Percentiles rank a stretch among this genome's conserved stretches.
Evolutionary conservation across 2,888 invertebrate genomes (phyloP).

Genomic region (Portevinia maculata): DNA sequence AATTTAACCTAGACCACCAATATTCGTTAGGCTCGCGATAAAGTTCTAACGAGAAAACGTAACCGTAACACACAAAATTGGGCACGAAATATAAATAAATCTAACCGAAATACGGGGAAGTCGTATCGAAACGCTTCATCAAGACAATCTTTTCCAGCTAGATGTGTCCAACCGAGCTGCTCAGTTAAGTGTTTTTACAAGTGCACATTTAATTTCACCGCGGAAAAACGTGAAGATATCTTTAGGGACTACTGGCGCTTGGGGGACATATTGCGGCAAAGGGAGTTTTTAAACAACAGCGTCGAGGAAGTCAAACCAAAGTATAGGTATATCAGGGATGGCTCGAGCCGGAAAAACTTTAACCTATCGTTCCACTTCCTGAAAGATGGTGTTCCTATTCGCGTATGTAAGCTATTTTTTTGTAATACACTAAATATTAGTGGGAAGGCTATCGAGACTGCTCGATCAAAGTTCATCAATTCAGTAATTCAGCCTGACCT

Average conservation of each 20-base stretch:
- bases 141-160: neutral
- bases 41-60: neutral
- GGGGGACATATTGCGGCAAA: neutral
- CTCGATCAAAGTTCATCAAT: neutral
- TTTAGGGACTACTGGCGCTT: too few relatives aligned
- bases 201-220: neutral
- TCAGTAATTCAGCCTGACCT: neutral
- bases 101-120: neutral
- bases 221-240: neutral
- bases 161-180: neutral
- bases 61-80: too few relatives aligned
- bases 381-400: too few relatives aligned
- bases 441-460: neutral
- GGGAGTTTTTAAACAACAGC: too few relatives aligned
- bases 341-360: too few relatives aligned
- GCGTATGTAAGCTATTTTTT: too few relatives aligned
- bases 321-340: neutral
- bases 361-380: neutral
- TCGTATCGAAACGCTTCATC: too few relatives aligned
- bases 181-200: neutral
- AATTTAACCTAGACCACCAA: too few relatives aligned
- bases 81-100: too few relatives aligned
- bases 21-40: too few relatives aligned
- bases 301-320: neutral
- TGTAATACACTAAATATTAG: neutral